Percentiles rank a stretch among this genome's conserved stretches.
phyloP scores from a whole-genome alignment of 2,797 vertebrate genomes.

The Clarias platycephalus region DNA sequence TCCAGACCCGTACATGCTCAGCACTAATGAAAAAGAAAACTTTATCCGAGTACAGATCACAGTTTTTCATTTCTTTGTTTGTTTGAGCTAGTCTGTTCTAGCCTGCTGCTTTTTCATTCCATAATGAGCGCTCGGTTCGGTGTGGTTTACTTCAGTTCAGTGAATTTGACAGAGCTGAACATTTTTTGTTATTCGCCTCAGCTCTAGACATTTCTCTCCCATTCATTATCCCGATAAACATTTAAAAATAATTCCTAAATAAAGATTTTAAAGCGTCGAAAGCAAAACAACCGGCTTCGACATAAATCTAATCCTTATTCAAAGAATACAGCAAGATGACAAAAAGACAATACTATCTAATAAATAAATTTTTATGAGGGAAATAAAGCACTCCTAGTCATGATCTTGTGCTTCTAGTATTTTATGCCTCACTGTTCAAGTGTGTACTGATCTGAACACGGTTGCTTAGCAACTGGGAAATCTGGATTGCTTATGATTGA shows the following conservation, averaged over 20 bases:
- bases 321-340: not conserved
- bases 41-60: not conserved
- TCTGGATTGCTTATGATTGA: not conserved
- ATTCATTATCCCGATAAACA: not conserved
- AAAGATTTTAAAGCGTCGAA: not conserved
- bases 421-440: not conserved
- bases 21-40: not conserved
- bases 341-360: not conserved
- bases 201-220: not conserved
- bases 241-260: not conserved
- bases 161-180: not conserved
- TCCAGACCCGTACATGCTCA: not conserved
- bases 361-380: not conserved
- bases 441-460: not conserved
- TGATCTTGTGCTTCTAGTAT: not conserved
- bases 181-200: too few species aligned
- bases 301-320: not conserved
- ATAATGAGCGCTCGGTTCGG: not conserved
- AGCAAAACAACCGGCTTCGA: not conserved
- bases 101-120: not conserved
- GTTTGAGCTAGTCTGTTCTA: not conserved
- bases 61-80: not conserved
- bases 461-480: slow-evolving; percentile 4
- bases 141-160: not conserved
- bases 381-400: not conserved